Base-by-base conservation (phyloP, 1,140 invertebrate genomes). In the Diorhabda carinulata region DNA sequence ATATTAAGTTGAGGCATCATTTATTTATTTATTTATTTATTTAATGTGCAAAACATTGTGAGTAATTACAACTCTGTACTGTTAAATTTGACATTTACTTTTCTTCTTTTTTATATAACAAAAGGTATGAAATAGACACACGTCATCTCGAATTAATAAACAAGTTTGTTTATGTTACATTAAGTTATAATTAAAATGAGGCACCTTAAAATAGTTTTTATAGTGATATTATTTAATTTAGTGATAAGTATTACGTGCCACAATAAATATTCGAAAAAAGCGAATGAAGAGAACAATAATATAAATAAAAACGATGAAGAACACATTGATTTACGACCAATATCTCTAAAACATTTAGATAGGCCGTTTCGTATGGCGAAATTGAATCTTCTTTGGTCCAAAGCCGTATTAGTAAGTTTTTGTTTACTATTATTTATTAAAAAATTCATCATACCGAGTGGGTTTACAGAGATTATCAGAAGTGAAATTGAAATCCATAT, bases 401-500 rank as follows among this genome's bases (percentile, higher is more conserved):
- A 81, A 73, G 80, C 80, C 4, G 72, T 78, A 47, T 45, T 78
- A 44, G 78, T 80, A 75, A 72, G 77, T 75, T 44, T 47, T 52
- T n/a, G 2, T 4, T 8, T 8, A 52, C 6, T 52, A n/a, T 52
- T 3, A 52, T 52, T 52, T 52, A n/a, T 52, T 52, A 52, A 52
- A 52, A 52, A 6, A 2, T 8, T 52, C n/a, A 8, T 52, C 0
- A 52, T 52, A 8, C n/a, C 47, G 2, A 8, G n/a, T n/a, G 0
- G 43, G 73, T 77, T 81, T 84, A 4, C 76, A 97, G 94, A 86
- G 91, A 73, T 80, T 97, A 42, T 89, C 92, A 5, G 91, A 94
- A 75, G 83, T 87, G 4, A 96, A 96, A 81, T 81, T 97, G 4
- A 93, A 93, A 75, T 92, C 92, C 1, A 79, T 97, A 9, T 94